Percentiles rank a stretch among this genome's conserved stretches.
phyloP scores from a whole-genome alignment of 2,113 vertebrate species.

The Centropus bengalensis region DNA sequence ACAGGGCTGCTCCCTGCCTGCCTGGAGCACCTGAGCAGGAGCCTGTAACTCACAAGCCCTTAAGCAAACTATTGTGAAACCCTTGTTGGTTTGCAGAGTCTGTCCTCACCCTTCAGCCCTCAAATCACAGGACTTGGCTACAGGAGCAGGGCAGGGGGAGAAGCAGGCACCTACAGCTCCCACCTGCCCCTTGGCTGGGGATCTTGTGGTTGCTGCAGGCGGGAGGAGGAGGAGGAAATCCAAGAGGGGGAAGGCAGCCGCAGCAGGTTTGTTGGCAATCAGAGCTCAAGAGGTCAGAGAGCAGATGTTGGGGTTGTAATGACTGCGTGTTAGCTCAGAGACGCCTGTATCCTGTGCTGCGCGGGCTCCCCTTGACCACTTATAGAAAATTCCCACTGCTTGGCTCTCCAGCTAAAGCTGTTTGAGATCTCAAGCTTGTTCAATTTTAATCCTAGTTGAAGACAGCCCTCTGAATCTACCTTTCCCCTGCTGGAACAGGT shows the following conservation, averaged over 20 bases:
- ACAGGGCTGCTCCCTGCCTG: neutral
- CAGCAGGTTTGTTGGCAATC: neutral
- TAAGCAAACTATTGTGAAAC: slow-evolving; percentile 56
- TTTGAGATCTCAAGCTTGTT: neutral
- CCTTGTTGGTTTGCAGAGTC: neutral
- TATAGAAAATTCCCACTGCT: neutral
- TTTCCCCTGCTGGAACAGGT: accelerated
- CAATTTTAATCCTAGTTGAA: neutral
- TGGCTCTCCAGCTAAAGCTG: neutral
- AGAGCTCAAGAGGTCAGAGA: slow-evolving; percentile 51
- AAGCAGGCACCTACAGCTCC: neutral
- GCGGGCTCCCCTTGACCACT: neutral
- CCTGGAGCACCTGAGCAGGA: slow-evolving; percentile 11
- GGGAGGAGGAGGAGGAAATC: slow-evolving; percentile 18
- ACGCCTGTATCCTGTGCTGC: slow-evolving; percentile 39
- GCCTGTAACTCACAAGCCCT: slow-evolving; percentile 15
- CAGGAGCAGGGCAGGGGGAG: accelerated
- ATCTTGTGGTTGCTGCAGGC: neutral
- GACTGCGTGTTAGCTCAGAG: neutral
- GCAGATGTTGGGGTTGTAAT: slow-evolving; percentile 26
- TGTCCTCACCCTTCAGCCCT: neutral
- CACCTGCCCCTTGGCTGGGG: neutral
- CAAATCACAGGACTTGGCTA: neutral
- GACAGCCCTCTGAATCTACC: neutral
- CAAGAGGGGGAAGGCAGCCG: neutral